phyloP scores from a whole-genome alignment of 2,113 vertebrate species.

The Gulo gulo region DNA sequence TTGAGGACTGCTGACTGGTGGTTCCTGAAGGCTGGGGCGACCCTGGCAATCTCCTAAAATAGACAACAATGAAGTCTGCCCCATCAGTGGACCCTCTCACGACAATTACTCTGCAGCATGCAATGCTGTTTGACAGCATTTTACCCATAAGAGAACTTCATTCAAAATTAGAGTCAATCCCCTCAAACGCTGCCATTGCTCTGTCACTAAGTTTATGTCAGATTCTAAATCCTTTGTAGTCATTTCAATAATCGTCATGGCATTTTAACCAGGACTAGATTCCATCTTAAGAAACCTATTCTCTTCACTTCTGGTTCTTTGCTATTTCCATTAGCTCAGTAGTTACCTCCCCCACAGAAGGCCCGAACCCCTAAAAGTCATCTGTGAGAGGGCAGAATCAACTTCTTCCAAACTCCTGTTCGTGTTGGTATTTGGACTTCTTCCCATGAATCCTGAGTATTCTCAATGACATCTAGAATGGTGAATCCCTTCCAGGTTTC shows the following conservation, averaged over 20 bases:
- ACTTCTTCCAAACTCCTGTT: background rate
- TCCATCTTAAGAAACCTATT: background rate
- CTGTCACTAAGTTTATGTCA: background rate
- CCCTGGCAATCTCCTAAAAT: background rate
- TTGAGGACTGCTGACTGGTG: too few relatives aligned
- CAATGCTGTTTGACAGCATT: background rate
- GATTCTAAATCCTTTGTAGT: background rate
- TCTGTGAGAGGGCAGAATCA: background rate
- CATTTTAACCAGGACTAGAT: background rate
- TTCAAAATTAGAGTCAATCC: background rate
- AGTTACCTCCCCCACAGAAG: background rate
- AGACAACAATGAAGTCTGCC: background rate
- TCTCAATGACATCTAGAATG: background rate
- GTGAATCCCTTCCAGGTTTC: background rate
- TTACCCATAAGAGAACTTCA: background rate
- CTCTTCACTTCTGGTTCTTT: background rate
- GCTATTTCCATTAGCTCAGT: background rate
- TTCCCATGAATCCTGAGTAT: background rate
- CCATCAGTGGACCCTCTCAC: background rate
- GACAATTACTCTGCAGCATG: background rate
- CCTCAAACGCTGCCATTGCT: background rate
- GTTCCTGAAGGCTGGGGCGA: too few relatives aligned
- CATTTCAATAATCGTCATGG: background rate
- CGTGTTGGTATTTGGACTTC: background rate
- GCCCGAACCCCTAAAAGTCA: background rate